Evolutionary conservation across 37 sponge, comb jelly and placozoan species (phyloP).

Genomic region (Ianthella basta): DNA sequence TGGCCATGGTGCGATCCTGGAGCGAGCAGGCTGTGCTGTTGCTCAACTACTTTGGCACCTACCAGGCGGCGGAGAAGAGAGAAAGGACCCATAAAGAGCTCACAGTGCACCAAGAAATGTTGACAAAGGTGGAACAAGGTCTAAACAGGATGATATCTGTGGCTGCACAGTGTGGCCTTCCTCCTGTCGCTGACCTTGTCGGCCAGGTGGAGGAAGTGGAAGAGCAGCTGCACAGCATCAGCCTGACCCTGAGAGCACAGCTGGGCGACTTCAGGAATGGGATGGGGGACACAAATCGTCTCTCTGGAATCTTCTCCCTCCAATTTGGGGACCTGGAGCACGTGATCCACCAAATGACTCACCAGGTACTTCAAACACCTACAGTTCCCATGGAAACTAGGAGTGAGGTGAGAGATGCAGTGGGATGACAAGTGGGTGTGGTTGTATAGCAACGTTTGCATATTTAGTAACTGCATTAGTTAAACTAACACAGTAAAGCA

Average conservation of each 20-base stretch:
- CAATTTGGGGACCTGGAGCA: constrained; percentile 19
- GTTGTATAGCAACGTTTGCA: too few relatives aligned
- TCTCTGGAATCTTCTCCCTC: not conserved
- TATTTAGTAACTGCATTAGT: not conserved
- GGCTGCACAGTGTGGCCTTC: not conserved
- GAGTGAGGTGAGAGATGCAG: not conserved
- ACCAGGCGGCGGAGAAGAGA: not conserved
- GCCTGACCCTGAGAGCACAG: not conserved
- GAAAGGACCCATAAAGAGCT: not conserved
- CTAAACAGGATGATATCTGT: not conserved
- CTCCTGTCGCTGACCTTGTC: not conserved
- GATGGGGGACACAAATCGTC: not conserved
- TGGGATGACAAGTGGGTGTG: too few relatives aligned
- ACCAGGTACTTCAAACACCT: not conserved
- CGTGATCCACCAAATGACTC: constrained; percentile 17
- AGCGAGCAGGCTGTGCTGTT: constrained; percentile 14
- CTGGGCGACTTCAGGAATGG: not conserved
- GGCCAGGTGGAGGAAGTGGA: not conserved
- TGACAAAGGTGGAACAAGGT: not conserved
- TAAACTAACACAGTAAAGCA: not conserved
- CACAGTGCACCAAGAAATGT: constrained; percentile 11
- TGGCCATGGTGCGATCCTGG: constrained; percentile 22
- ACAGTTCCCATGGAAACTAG: constrained; percentile 2
- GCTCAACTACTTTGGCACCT: not conserved
- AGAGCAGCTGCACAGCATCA: constrained; percentile 3